Evolutionary conservation across 2,888 invertebrate species (phyloP), one percentile per base, ranked within the genome.

Genomic region (Leptopterna dolabrata): DNA sequence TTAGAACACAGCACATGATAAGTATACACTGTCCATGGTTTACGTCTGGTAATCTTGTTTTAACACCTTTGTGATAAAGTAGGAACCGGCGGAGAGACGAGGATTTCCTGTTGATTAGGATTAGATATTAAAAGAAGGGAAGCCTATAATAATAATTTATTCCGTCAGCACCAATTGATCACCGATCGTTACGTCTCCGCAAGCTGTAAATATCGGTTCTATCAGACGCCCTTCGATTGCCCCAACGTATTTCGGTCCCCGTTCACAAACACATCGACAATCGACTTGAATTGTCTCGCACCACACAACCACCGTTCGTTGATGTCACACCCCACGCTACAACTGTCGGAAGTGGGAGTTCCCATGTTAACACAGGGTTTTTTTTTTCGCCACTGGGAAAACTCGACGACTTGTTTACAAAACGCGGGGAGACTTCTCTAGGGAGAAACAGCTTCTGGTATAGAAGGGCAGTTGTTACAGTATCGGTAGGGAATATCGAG

Each of bases 371-470:
- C 71, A 71, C 71, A 27, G 4, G 27, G 9, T 24, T 14, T 51
- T n/a, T 51, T 51, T n/a, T 51, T 13, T 47, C 13, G 3, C n/a
- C 51, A 51, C 51, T 30, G 71, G 71, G 70, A 27, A 71, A 71
- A 27, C 9, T 71, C 71, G 71, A 71, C 71, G 2, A 71, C 71
- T 27, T 71, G 71, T 71, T 71, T 71, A 71, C 71, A 70, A 70
- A 70, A 70, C 13, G 70, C 29, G 70, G 70, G 13, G 27, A 70
- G 29, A 70, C 70, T 70, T 13, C 24, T 70, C 70, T 19, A 19
- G 70, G 70, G 70, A 70, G 29, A 70, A 70, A 6, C 9, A 70
- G 70, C 70, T 24, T 24, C 24, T 70, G 70, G n/a, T 70, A 19
- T 47, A 16, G 47, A 47, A 47, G 16, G 47, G 36, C 36, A 36